phyloP scores from a whole-genome alignment of 2,888 invertebrate species.

The Tetragonisca angustula region DNA sequence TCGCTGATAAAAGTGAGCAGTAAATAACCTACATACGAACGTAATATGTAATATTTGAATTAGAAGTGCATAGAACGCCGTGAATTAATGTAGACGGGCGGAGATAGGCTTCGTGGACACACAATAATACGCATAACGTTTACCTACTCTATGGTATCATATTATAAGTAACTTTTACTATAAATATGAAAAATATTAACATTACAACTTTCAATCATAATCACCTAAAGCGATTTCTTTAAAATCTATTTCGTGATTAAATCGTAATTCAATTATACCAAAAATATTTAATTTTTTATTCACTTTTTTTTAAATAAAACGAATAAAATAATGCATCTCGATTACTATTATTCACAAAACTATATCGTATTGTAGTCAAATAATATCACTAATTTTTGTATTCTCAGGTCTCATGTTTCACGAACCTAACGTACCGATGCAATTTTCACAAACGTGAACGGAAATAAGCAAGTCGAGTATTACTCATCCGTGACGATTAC shows the following conservation, averaged over 20 bases:
- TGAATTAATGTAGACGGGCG: constrained; percentile 80
- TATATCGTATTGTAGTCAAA: not conserved
- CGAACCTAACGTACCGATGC: not conserved
- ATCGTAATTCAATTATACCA: too few relatives aligned
- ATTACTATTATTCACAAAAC: not conserved
- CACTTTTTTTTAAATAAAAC: not conserved
- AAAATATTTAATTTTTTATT: not conserved
- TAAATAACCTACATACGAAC: constrained; percentile 8
- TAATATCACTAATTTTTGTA: not conserved
- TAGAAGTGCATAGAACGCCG: constrained; percentile 70
- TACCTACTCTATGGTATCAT: constrained; percentile 51
- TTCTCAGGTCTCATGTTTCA: not conserved
- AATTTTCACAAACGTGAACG: constrained; percentile 5
- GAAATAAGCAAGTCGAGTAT: constrained; percentile 7
- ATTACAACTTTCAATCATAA: not conserved
- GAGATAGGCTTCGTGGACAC: constrained; percentile 83
- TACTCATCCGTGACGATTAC: constrained; percentile 23
- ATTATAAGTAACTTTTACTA: constrained; percentile 31
- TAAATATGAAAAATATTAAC: constrained; percentile 5
- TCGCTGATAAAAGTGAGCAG: not conserved
- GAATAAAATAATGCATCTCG: not conserved
- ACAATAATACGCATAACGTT: constrained; percentile 79
- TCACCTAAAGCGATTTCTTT: not conserved
- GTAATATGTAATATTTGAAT: constrained; percentile 69
- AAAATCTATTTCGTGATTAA: not conserved